Evolutionary conservation across 1,140 invertebrate species (phyloP).

Genomic region (Zaprionus lachaisei): DNA sequence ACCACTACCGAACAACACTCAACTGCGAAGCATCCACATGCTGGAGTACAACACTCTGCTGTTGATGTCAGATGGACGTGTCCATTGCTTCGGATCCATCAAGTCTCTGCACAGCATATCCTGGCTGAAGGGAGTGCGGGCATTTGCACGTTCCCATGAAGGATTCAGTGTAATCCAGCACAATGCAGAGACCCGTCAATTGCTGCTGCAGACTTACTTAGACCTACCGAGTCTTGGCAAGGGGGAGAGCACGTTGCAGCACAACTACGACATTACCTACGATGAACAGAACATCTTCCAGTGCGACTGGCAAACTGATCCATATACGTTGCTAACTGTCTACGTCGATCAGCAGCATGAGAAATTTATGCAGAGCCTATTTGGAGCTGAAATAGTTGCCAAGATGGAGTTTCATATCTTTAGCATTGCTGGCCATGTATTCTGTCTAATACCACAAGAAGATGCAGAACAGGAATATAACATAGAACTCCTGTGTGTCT

Average conservation of each 20-base stretch:
- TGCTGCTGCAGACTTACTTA: constrained; percentile 60
- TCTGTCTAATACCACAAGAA: constrained; percentile 36
- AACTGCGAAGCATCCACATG: constrained; percentile 58
- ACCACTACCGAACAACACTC: constrained; percentile 43
- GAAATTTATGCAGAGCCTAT: constrained; percentile 58
- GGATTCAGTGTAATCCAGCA: constrained; percentile 70
- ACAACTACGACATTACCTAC: constrained; percentile 70
- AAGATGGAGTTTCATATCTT: constrained; percentile 56
- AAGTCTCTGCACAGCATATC: constrained; percentile 61
- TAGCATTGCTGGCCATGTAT: constrained; percentile 63
- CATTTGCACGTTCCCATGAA: constrained; percentile 39
- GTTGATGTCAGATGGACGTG: constrained; percentile 65
- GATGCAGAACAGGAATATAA: constrained; percentile 35
- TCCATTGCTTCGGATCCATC: constrained; percentile 73
- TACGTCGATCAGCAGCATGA: constrained; percentile 46
- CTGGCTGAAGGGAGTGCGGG: constrained; percentile 67
- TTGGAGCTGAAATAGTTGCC: constrained; percentile 28
- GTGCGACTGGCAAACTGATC: constrained; percentile 60
- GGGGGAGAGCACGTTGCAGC: constrained; percentile 43
- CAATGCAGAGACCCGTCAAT: constrained; percentile 25
- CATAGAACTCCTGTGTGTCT: constrained; percentile 65
- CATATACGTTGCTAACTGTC: constrained; percentile 53
- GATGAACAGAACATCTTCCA: constrained; percentile 73
- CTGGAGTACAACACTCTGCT: constrained; percentile 71
- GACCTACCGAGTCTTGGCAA: constrained; percentile 66